Base-by-base conservation (phyloP, 2,797 vertebrate genomes). In the Podarcis siculus region DNA sequence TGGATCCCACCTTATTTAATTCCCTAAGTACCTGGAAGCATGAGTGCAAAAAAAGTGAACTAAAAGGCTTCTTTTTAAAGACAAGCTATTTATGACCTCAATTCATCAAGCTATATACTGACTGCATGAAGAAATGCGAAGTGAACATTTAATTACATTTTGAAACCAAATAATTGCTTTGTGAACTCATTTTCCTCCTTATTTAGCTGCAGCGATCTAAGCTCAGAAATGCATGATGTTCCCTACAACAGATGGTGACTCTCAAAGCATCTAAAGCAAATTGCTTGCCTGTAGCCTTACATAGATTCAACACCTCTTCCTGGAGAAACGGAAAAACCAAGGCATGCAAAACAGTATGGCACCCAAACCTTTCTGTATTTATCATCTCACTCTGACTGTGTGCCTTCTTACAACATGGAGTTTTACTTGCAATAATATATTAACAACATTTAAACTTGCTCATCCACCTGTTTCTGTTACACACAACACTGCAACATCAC, bases 1-100 rank as follows among this genome's bases (percentile, higher is more conserved):
- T 79, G 6, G 90, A 84, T 91, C 49, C 42, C 55, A 88, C 87
- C 89, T 75, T 85, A 92, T 87, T 90, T 88, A 87, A 79, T 93
- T 88, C 45, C 80, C 72, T 58, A 87, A 87, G 73, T 79, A 77
- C 61, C 90, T 7, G 45, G 73, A 89, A 91, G 88, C 79, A 73
- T 81, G 71, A 78, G 49, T 37, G 61, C 7, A 82, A 88, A 69
- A 92, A 90, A 94, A 35, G 3, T 93, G 66, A 92, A 91, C 42
- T 71, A 55, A 87, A 79, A 90, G 25, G 39, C 25, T 84, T 75
- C 30, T 69, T 79, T 49, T 83, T 73, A 73, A 83, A 83, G 17
- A 45, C 66, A 79, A 90, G 27, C 75, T 82, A 79, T 73, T 80
- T 80, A 73, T 39, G 85, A 49, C 73, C 2, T n/a, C 49, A 66